These are phyloP conservation scores for Litoditis marina DNA, from an alignment of 2,888 invertebrate genomes.

Conservation along the genomic window DNA sequence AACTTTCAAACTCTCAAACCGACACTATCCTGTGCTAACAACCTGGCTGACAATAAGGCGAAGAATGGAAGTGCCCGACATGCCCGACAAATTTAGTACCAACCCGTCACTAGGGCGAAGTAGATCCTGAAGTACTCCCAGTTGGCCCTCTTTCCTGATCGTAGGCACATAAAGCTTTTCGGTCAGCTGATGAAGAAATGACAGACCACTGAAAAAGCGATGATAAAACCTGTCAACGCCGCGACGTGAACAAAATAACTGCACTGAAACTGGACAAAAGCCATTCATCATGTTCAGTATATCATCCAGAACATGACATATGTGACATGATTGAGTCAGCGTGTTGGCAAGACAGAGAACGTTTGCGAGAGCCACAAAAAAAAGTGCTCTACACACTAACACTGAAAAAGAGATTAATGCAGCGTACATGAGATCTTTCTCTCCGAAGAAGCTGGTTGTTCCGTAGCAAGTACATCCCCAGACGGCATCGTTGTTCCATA, in stretches of 20 bases:
- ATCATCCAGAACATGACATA: no score
- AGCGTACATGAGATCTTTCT: slow-evolving; percentile 69
- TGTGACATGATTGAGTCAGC: no score
- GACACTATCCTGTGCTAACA: no score
- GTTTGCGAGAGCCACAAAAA: no score
- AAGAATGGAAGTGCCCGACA: no score
- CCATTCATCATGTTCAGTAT: no score
- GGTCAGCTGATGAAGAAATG: slow-evolving; percentile 26
- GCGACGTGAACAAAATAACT: neutral
- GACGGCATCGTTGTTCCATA: slow-evolving; percentile 74
- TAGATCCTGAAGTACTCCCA: slow-evolving; percentile 38
- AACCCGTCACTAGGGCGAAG: slow-evolving; percentile 14
- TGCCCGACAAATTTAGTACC: neutral
- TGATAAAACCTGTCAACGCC: slow-evolving; percentile 24
- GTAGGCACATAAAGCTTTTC: slow-evolving; percentile 30
- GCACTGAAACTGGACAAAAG: no score
- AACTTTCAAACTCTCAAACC: no score
- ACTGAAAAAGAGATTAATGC: neutral
- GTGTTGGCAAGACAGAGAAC: no score
- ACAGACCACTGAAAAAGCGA: slow-evolving; percentile 54
- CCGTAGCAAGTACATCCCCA: slow-evolving; percentile 86
- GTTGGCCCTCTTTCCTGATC: slow-evolving; percentile 30
- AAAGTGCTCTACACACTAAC: no score
- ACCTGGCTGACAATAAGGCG: no score
- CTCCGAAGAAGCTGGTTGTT: slow-evolving; percentile 89